phyloP scores from a whole-genome alignment of 1,140 invertebrate species.

The Papilio polytes region DNA sequence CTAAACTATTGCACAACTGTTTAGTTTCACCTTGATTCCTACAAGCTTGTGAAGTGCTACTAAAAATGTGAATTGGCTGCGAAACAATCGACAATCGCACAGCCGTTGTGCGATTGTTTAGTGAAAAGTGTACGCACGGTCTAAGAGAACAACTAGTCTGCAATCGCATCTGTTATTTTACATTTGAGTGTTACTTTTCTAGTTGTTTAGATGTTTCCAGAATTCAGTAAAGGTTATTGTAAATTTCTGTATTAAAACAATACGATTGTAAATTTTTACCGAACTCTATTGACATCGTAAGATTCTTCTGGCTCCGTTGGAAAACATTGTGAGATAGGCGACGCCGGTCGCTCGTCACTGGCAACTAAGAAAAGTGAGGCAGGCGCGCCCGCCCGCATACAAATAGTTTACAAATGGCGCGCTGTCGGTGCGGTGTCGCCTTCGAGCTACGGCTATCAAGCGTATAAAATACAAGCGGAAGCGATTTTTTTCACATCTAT shows the following conservation, averaged over 20 bases:
- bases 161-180: no score
- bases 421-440: slow-evolving; percentile 53
- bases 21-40: no score
- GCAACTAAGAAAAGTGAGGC: slow-evolving; percentile 77
- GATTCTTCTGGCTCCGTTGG: slow-evolving; percentile 32
- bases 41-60: no score
- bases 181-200: background rate
- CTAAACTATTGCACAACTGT: no score
- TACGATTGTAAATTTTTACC: background rate
- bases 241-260: background rate
- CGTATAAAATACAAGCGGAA: slow-evolving; percentile 41
- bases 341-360: slow-evolving; percentile 59
- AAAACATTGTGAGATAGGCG: slow-evolving; percentile 45
- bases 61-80: no score
- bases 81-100: no score
- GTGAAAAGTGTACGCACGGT: no score
- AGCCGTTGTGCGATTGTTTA: no score
- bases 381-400: slow-evolving; percentile 68
- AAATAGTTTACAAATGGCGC: slow-evolving; percentile 77
- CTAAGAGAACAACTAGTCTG: no score
- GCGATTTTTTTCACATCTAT: slow-evolving; percentile 11
- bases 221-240: background rate
- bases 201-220: background rate
- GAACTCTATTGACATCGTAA: slow-evolving; percentile 31
- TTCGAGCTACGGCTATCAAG: slow-evolving; percentile 40